A percentile compares a stretch with the other conserved stretches of the same genome.
Evolutionary conservation across 2,888 invertebrate genomes (phyloP).

Genomic region (Leptinotarsa rubiginosa): DNA sequence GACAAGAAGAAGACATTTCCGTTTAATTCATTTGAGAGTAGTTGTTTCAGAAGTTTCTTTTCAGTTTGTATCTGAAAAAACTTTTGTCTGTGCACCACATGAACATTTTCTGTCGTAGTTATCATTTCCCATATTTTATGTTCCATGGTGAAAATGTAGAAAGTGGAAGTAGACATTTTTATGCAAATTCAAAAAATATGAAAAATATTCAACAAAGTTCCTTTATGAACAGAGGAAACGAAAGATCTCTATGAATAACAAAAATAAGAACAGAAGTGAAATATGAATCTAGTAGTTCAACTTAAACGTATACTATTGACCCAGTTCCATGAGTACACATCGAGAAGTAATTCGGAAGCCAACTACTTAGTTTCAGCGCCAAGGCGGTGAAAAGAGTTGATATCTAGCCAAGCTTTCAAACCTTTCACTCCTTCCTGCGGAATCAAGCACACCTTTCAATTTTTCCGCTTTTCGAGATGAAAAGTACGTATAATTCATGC

Average conservation of each 20-base stretch:
- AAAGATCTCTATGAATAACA: neutral
- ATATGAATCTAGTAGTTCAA: neutral
- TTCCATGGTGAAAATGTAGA: too few relatives aligned
- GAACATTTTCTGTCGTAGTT: too few relatives aligned
- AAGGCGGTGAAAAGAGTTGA: neutral
- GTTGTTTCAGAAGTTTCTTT: too few relatives aligned
- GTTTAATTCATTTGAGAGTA: too few relatives aligned
- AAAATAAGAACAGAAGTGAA: neutral
- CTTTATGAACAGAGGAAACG: neutral
- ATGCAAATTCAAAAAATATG: too few relatives aligned
- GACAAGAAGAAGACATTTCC: too few relatives aligned
- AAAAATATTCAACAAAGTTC: too few relatives aligned
- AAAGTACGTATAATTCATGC: conserved; percentile 26
- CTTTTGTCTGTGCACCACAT: too few relatives aligned
- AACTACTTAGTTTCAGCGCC: neutral
- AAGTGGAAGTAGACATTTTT: too few relatives aligned
- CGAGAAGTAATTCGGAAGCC: neutral
- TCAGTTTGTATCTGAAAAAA: too few relatives aligned
- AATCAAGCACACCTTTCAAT: conserved; percentile 10
- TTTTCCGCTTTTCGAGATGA: conserved; percentile 12
- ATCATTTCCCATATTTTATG: too few relatives aligned
- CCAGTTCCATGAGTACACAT: neutral
- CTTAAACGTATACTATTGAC: neutral
- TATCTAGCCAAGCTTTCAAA: conserved; percentile 3
- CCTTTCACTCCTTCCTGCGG: neutral